Evolutionary conservation across 1,140 invertebrate genomes (phyloP), one percentile per base, ranked within the genome.

Genomic region (Bicyclus anynana): DNA sequence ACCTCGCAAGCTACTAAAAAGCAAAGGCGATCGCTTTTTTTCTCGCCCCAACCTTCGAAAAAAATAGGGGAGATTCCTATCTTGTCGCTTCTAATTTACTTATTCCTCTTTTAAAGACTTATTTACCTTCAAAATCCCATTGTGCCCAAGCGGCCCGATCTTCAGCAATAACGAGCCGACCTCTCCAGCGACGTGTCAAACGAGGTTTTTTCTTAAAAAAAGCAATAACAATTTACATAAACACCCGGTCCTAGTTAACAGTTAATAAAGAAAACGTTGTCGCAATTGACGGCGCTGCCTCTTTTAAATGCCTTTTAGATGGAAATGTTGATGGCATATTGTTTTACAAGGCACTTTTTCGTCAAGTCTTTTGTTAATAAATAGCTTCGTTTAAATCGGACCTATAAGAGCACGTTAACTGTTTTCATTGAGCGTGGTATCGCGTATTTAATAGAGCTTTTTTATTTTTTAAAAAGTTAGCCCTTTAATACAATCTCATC

Each of bases 71-170:
- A 91, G 91, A 92, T 92, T 90, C 89, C 89, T 91, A 91, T 92
- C 91, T 88, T 90, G 86, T 89, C 87, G 89, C 90, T 91, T 91
- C 90, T 91, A 91, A 92, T 92, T 91, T 92, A 91, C 90, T 92
- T 91, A 91, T 91, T 90, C 86, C 90, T 90, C 87, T 89, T 89
- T 90, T 91, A 90, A 90, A 91, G 90, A 91, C 90, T 90, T 91
- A 91, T 91, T 91, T 91, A 91, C 90, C 85, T 90, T 88, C 86
- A 85, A 87, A 89, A 89, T 89, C 86, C 85, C 81, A 88, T 90
- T 89, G 87, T 90, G 77, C 77, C 70, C 70, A 59, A 72, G 72
- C 77, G 78, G 77, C 68, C 69, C 68, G 72, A 72, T 69, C 73
- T 74, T 62, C 73, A 65, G 77, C 73, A 80, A 82, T 84, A 86